Evolutionary conservation across 2,888 invertebrate species (phyloP).

Genomic region (Synergus itoensis): DNA sequence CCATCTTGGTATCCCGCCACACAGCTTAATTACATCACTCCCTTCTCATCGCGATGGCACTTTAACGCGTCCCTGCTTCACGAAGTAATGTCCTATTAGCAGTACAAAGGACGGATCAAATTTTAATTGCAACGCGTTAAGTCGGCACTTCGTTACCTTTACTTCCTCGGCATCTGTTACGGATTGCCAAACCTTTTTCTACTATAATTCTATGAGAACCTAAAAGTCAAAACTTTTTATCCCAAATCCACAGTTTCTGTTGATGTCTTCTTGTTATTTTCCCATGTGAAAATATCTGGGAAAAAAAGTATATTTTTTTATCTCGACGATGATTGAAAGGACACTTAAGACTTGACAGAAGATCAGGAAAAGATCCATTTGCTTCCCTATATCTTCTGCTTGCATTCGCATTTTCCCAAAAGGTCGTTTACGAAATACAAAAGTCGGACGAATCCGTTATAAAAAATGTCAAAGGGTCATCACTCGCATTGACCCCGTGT

Average conservation of each 20-base stretch:
- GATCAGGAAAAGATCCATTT: constrained; percentile 13
- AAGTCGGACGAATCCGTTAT: constrained; percentile 1
- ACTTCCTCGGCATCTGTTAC: constrained; percentile 42
- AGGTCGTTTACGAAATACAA: constrained; percentile 17
- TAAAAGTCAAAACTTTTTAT: neutral
- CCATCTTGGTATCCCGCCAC: constrained; percentile 57
- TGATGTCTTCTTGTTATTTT: neutral
- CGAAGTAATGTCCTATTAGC: constrained; percentile 69
- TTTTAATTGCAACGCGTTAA: constrained; percentile 65
- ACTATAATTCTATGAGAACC: neutral
- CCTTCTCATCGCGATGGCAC: constrained; percentile 60
- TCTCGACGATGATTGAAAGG: constrained; percentile 26
- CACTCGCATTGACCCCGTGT: neutral
- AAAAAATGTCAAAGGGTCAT: constrained; percentile 15
- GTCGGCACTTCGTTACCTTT: constrained; percentile 46
- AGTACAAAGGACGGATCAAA: constrained; percentile 70
- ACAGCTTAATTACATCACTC: constrained; percentile 68
- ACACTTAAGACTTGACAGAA: constrained; percentile 32
- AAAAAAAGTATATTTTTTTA: constrained; percentile 4
- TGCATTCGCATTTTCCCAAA: constrained; percentile 31
- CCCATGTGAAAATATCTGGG: neutral
- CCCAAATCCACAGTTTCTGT: neutral
- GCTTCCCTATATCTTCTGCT: constrained; percentile 27
- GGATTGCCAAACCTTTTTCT: neutral
- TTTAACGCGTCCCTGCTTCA: constrained; percentile 59